Conservation (phyloP, 1,140 invertebrate genomes). For the Drosophila biarmipes region DNA sequence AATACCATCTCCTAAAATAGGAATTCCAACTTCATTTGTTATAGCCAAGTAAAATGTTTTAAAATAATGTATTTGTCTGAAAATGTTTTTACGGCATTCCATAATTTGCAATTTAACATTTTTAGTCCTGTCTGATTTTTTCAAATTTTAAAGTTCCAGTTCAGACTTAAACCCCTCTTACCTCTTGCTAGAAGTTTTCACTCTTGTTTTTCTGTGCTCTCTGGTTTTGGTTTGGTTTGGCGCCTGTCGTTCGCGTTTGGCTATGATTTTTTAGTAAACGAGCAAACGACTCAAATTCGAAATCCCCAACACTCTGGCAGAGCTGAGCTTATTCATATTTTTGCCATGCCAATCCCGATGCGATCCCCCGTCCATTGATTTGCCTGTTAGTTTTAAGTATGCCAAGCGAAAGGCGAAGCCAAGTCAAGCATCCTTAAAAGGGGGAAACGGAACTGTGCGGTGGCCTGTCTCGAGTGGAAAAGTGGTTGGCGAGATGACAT, state of each 20-base stretch:
- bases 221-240: background rate
- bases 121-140: too few relatives aligned
- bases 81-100: too few relatives aligned
- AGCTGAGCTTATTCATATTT: constrained; percentile 66
- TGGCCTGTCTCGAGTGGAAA: constrained; percentile 29
- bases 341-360: background rate
- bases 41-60: too few relatives aligned
- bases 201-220: constrained; percentile 1
- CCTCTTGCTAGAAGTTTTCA: background rate
- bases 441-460: constrained; percentile 10
- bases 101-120: too few relatives aligned
- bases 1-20: too few relatives aligned
- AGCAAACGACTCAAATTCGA: constrained; percentile 48
- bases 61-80: too few relatives aligned
- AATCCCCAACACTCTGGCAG: constrained; percentile 39
- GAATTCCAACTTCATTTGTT: too few relatives aligned
- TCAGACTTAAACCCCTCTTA: too few relatives aligned
- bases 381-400: constrained; percentile 79
- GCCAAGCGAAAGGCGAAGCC: constrained; percentile 67
- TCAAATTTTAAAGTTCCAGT: too few relatives aligned
- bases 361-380: constrained; percentile 53
- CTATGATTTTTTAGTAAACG: constrained; percentile 40
- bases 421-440: constrained; percentile 61
- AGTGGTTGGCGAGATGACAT: constrained; percentile 35
- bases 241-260: constrained; percentile 20